Percentiles rank a stretch among this genome's conserved stretches.
phyloP scores from a whole-genome alignment of 2,113 vertebrate species.

The Corythornis cristatus region DNA sequence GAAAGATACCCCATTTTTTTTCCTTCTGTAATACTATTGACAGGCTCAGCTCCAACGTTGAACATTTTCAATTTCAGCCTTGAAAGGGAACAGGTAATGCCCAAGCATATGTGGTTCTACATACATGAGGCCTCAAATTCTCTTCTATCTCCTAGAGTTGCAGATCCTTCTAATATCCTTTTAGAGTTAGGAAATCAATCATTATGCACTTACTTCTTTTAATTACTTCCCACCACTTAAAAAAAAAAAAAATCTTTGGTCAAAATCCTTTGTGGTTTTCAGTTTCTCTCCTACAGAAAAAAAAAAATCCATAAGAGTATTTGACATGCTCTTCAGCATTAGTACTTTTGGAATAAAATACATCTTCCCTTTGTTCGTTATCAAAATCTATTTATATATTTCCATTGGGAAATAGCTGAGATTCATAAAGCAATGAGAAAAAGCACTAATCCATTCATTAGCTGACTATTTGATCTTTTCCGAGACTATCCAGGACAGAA shows the following conservation, averaged over 20 bases:
- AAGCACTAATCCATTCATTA: constrained; percentile 49
- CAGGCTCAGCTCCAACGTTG: not conserved
- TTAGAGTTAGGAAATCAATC: not conserved
- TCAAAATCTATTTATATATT: constrained; percentile 52
- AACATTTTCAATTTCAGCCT: not conserved
- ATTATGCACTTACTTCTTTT: not conserved
- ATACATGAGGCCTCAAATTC: not conserved
- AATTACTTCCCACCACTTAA: constrained; percentile 12
- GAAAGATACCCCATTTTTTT: not conserved
- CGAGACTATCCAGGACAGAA: not conserved
- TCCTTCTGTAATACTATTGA: not conserved
- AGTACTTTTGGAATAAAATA: constrained; percentile 30
- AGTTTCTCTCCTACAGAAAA: not conserved
- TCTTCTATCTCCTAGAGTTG: not conserved
- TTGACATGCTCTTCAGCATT: constrained; percentile 46
- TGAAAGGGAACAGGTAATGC: not conserved
- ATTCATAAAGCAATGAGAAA: constrained; percentile 9
- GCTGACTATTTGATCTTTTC: constrained; percentile 49
- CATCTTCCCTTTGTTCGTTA: constrained; percentile 26
- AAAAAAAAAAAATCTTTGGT: constrained; percentile 1
- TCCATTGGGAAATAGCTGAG: constrained; percentile 53
- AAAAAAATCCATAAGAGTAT: not conserved
- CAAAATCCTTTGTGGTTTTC: constrained; percentile 5
- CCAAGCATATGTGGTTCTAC: not conserved
- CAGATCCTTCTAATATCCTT: not conserved